Evolutionary conservation across 1,140 invertebrate genomes (phyloP).

Genomic region (Panonychus citri): DNA sequence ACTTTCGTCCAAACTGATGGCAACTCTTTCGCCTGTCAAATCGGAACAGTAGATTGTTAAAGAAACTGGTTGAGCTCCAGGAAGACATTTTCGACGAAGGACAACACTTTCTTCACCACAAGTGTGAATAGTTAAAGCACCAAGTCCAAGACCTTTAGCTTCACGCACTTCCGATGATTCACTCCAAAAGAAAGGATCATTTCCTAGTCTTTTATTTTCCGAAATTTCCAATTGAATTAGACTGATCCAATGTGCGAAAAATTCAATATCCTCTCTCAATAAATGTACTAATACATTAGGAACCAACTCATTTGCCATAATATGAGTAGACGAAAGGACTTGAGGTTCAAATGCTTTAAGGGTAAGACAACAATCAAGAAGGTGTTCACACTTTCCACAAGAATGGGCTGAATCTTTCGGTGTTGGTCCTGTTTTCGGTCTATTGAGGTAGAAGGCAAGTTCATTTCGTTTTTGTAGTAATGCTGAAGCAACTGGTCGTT

Average conservation of each 20-base stretch:
- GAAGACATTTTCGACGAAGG: background rate
- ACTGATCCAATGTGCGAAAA: constrained; percentile 55
- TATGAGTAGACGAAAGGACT: background rate
- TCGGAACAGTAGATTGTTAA: background rate
- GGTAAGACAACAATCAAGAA: constrained; percentile 38
- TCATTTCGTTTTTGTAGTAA: constrained; percentile 63
- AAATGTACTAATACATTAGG: constrained; percentile 37
- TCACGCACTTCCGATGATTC: constrained; percentile 26
- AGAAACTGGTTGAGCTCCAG: background rate
- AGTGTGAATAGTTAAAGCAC: background rate
- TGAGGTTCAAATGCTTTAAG: constrained; percentile 4
- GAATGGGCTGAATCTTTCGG: constrained; percentile 47
- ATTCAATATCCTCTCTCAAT: constrained; percentile 38
- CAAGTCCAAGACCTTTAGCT: constrained; percentile 10
- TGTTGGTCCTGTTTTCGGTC: constrained; percentile 17
- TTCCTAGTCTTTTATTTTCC: constrained; percentile 17
- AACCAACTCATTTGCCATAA: constrained; percentile 16
- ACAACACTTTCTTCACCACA: background rate
- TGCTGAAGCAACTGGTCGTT: constrained; percentile 36
- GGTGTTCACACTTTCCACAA: constrained; percentile 53
- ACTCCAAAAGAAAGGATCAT: constrained; percentile 35
- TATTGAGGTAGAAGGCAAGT: constrained; percentile 33
- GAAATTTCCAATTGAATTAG: constrained; percentile 45
- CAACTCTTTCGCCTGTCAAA: constrained; percentile 2
- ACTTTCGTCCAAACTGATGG: constrained; percentile 8